These are phyloP conservation scores for Danaus chrysippus DNA, from an alignment of 2,888 invertebrate species.

Conservation along the genomic window DNA sequence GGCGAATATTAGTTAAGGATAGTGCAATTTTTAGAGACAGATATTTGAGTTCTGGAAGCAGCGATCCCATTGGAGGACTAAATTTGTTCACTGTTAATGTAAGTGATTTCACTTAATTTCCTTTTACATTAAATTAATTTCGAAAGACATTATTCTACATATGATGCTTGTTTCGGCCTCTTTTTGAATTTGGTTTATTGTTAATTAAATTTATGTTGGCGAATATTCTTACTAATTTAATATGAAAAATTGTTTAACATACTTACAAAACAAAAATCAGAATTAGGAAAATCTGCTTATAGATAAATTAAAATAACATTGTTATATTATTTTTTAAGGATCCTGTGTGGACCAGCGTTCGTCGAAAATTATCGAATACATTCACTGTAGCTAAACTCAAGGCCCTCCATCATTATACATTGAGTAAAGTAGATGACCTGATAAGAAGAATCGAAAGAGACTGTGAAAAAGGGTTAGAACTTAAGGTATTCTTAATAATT, in stretches of 20 bases:
- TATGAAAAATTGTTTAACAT: background rate
- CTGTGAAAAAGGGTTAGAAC: slow-evolving; percentile 13
- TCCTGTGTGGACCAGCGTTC: slow-evolving; percentile 43
- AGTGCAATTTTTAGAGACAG: slow-evolving; percentile 49
- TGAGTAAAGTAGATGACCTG: slow-evolving; percentile 39
- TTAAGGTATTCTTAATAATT: slow-evolving; percentile 17
- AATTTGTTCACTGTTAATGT: slow-evolving; percentile 54
- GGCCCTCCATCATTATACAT: slow-evolving; percentile 33
- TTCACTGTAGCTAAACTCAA: slow-evolving; percentile 47
- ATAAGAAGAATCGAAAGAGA: slow-evolving; percentile 33
- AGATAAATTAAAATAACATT: background rate
- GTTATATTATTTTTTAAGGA: slow-evolving; percentile 36
- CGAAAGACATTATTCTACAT: background rate
- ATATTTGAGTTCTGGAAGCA: slow-evolving; percentile 43
- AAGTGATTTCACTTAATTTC: slow-evolving; percentile 30
- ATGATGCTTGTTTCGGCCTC: background rate
- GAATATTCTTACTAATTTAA: too few species aligned
- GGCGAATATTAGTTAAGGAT: slow-evolving; percentile 51
- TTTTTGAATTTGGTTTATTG: too few species aligned
- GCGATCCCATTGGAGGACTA: slow-evolving; percentile 48
- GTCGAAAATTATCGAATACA: slow-evolving; percentile 40
- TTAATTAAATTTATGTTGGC: too few species aligned
- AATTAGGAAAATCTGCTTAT: background rate
- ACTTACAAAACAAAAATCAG: background rate
- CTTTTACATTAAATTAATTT: background rate